A percentile compares a stretch with the other conserved stretches of the same genome.
These are phyloP conservation scores for Heterotis niloticus DNA, from an alignment of 2,113 vertebrate genomes.

Conservation along the genomic window DNA sequence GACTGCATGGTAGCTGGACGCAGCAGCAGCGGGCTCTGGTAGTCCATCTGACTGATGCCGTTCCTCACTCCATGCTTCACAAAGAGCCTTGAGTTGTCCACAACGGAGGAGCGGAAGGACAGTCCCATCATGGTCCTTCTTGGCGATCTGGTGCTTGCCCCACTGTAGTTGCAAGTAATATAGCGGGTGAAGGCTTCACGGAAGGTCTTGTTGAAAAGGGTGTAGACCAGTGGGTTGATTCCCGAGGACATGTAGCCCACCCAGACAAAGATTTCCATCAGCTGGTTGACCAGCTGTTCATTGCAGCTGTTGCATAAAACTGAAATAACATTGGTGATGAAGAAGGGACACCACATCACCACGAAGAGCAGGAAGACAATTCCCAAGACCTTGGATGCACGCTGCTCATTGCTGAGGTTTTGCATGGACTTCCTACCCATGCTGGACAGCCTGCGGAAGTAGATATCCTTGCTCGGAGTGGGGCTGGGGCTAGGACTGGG, in stretches of 20 bases:
- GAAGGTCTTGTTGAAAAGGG: constrained; percentile 96
- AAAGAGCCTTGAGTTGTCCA: constrained; percentile 84
- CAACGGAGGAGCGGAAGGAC: constrained; percentile 73
- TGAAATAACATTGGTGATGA: constrained; percentile 90
- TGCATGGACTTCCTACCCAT: constrained; percentile 88
- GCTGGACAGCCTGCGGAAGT: constrained; percentile 71
- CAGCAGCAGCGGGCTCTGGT: constrained; percentile 76
- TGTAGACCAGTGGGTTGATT: constrained; percentile 94
- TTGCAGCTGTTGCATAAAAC: constrained; percentile 81
- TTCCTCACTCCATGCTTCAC: constrained; percentile 82
- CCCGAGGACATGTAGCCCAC: constrained; percentile 94
- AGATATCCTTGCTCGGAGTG: constrained; percentile 49
- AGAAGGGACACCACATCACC: constrained; percentile 98
- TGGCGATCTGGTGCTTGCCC: constrained; percentile 51
- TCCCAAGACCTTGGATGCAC: constrained; percentile 91
- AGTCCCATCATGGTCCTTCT: constrained; percentile 65
- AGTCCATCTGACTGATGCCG: constrained; percentile 73
- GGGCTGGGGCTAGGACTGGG: constrained; percentile 16
- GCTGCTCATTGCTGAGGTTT: constrained; percentile 89
- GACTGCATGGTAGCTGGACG: constrained; percentile 66
- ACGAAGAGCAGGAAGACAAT: constrained; percentile 94
- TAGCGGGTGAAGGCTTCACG: constrained; percentile 86
- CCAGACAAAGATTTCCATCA: constrained; percentile 95
- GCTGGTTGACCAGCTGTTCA: constrained; percentile 63
- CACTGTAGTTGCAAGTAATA: constrained; percentile 84